Base-by-base conservation (phyloP, 2,113 vertebrate species). In the Neodon shergylaensis region DNA sequence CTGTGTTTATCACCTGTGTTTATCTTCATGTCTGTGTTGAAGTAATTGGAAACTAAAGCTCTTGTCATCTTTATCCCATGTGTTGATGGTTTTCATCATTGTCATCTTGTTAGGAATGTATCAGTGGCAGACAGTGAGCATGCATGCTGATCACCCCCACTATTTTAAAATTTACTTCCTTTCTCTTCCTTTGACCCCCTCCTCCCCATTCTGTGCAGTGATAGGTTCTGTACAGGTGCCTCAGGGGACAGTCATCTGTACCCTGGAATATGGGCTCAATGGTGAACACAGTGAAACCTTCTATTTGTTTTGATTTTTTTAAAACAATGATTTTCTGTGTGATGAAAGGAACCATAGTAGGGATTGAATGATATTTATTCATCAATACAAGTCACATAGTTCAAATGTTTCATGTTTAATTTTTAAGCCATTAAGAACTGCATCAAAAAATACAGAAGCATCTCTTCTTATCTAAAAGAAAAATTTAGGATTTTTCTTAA, bases 401-500 rank as follows among this genome's bases (percentile, higher is more conserved):
- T 72, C 36, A 95, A 24, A 9, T 52, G 68, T 70, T 87, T 54
- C 16, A 91, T 63, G 16, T 65, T 73, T 87, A n/a, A 78, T 9
- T 91, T 92, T 84, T 39, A 94, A 93, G 58, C 17, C 65, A 47
- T 83, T 77, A 65, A 82, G 76, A 7, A 54, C 44, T 13, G 83
- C 26, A 11, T 33, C 36, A 66, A 47, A 70, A 70, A 36, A n/a
- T 87, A 52, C 5, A 58, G 33, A 58, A 78, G 72, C 3, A 47
- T 63, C 44, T 47, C 84, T 78, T 63, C 88, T 28, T 82, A 77
- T 77, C 65, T 26, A 92, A 70, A 95, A 93, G 36, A 24, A 92
- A 52, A 83, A 17, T 49, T 94, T 81, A 8, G 7, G 19, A 58
- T 90, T 91, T 16, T 85, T 36, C 88, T 49, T 28, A 24, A 70